Evolutionary conservation across 2,888 invertebrate species (phyloP), one percentile per base, ranked within the genome.

Genomic region (Leptinotarsa juncta): DNA sequence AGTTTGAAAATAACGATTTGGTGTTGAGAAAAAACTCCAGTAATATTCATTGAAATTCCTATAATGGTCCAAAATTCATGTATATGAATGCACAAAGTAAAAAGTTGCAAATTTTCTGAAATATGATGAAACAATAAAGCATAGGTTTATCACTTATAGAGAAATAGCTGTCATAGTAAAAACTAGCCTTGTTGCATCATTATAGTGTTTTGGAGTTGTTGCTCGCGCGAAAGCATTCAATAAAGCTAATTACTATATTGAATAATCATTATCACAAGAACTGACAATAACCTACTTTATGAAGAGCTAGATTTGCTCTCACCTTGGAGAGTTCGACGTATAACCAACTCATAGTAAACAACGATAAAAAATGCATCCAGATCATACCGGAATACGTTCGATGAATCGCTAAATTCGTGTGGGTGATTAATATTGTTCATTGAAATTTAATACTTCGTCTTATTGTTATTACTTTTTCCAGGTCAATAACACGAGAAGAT

Each of bases 401-500:
- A 20, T 57, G 20, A 57, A 57, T 20, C 14, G 18, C 57, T 10
- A 23, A 26, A 62, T n/a, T 26, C 16, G 62, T 62, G 32, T 62
- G 62, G 32, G 62, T 62, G 32, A 7, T 32, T n/a, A 15, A 62
- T 62, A 62, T 62, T 32, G 15, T 62, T 62, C 62, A 62, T 32
- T 26, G 62, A 62, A 62, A 32, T 62, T 26, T 32, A 62, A 57
- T 73, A 70, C 60, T 70, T 67, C 60, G 66, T 73, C 60, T 67
- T 51, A 51, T 60, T 66, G 70, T 70, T 70, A 48, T 42, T 65
- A n/a, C 15, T 50, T 20, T 67, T 65, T 50, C 10, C 70, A 57
- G 73, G 73, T 73, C 73, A 73, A 73, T 73, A 73, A 60, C 73
- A 62, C 51, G 60, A 10, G 60, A 70, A 66, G 67, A 50, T 67